Evolutionary conservation across 2,113 vertebrate genomes (phyloP), one percentile per base, ranked within the genome.

Genomic region (Sylvilagus bachmani): DNA sequence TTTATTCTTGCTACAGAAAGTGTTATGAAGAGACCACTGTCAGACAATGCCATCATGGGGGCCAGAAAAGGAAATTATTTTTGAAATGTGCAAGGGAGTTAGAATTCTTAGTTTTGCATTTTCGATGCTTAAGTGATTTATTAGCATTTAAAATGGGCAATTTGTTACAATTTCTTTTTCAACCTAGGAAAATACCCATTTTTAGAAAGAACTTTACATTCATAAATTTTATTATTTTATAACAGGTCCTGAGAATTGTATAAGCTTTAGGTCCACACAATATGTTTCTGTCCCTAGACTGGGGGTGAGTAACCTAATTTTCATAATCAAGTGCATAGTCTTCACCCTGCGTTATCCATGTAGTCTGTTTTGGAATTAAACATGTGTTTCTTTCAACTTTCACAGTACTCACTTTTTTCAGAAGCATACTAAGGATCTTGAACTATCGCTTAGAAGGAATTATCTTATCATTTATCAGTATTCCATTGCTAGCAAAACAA

Each of bases 1-100:
- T 53, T 36, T 70, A 85, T 85, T 91, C 29, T 75, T 4, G 69
- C 11, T 70, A 10, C 13, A 38, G n/a, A 89, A 96, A 92, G 75
- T 36, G 66, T 55, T 80, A 27, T 38, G 21, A 78, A 91, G 55
- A 24, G 38, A 38, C 25, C 84, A 25, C 53, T 22, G 27, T 61
- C 33, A 38, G 33, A 89, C 80, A 74, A 87, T 53, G 2, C 1
- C 58, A 67, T 61, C 69, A 70, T 74, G 67, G 27, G 8, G 10
- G 66, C 12, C 14, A 55, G 13, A 21, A 3, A 58, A 58, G 22
- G 19, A 4, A 53, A 36, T 74, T 73, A 66, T 71, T 64, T 89
- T 78, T 70, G 14, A 86, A 89, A 4, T 55, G 10, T 80, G 27
- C 61, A 1, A 13, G 3, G 31, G 11, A 79, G 55, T 70, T 91